Conservation (phyloP, 2,797 vertebrate genomes). For the Zonotrichia albicollis region DNA sequence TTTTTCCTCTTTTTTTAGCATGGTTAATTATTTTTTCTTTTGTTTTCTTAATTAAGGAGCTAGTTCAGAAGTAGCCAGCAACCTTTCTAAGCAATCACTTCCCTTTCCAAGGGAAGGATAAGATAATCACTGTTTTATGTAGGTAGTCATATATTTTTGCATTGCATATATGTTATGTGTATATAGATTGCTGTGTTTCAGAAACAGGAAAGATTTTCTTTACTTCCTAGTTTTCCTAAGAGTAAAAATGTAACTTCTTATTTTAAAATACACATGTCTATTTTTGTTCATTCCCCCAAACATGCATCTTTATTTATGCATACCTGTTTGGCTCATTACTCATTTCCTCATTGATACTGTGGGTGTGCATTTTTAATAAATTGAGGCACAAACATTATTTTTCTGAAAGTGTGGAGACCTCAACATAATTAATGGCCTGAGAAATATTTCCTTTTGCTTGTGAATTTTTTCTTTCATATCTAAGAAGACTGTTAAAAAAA, state of each 20-base stretch:
- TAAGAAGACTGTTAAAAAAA: neutral
- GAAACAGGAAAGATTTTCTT: neutral
- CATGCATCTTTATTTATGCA: neutral
- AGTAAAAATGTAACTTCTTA: neutral
- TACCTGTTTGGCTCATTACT: neutral
- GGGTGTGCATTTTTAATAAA: neutral
- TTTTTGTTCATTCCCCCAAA: neutral
- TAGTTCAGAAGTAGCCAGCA: neutral
- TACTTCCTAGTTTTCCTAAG: neutral
- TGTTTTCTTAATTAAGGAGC: neutral
- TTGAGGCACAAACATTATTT: neutral
- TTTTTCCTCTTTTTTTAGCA: neutral
- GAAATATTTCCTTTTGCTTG: neutral
- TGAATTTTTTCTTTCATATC: neutral
- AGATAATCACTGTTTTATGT: neutral
- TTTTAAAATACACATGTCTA: neutral
- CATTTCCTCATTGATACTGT: neutral
- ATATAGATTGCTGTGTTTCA: neutral
- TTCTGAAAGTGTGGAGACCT: neutral
- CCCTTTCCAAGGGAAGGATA: neutral
- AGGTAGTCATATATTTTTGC: neutral
- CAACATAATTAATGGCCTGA: neutral
- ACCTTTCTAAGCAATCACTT: neutral
- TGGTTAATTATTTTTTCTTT: neutral
- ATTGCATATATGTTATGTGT: neutral